Evolutionary conservation across 2,797 vertebrate genomes (phyloP), one percentile per base, ranked within the genome.

Genomic region (Selene dorsalis): DNA sequence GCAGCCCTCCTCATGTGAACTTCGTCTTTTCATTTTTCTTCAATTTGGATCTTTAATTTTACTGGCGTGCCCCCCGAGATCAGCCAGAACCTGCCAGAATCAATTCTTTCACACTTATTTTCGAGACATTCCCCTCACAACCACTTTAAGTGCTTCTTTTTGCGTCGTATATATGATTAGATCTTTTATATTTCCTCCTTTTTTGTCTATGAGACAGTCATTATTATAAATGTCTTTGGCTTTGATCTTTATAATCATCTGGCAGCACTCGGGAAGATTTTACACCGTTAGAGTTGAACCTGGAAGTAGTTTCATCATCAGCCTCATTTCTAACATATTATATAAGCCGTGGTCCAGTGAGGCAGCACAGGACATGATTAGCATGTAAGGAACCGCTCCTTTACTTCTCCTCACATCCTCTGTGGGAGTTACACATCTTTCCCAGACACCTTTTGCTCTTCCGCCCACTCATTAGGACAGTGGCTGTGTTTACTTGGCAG

Each of bases 381-480:
- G 45, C 52, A 50, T 61, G 50, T 62, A 6, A 24, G 62, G 14
- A 77, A 60, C 1, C 30, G 24, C 48, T 38, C 32, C 11, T 65
- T 43, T 50, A 20, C 59, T 22, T 38, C 55, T 8, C 66, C 45
- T 64, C 53, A 1, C 61, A 26, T 67, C 26, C 0, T 67, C 64
- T n/a, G 39, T 28, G 61, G 47, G 60, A 79, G 71, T 45, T 4
- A 16, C 60, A 22, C 38, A 39, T 75, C 63, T 76, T 38, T 66
- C 56, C 57, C 43, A 22, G 78, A 71, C 45, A 59, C 60, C 57
- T 85, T 47, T 64, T 61, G 73, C 69, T 79, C 79, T 55, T 72
- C 67, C 47, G 20, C 76, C 73, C 17, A 4, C 81, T 72, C 72
- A 41, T 65, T 50, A 63, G 55, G 53, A 71, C 45, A n/a, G 22